phyloP scores from a whole-genome alignment of 2,797 vertebrate species.

The Catostomus latipinnis region DNA sequence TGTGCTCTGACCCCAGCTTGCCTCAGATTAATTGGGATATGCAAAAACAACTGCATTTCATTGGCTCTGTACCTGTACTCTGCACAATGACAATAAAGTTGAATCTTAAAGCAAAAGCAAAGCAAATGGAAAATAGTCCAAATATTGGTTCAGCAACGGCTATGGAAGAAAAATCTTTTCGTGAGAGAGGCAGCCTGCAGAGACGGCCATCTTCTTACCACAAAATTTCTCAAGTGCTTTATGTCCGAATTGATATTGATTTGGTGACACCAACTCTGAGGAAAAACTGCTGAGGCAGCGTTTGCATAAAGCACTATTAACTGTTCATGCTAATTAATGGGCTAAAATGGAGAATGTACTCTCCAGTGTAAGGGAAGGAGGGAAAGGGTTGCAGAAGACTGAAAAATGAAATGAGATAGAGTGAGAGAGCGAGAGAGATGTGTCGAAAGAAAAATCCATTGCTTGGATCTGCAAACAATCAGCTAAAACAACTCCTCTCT shows the following conservation, averaged over 20 bases:
- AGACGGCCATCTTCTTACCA: constrained; percentile 30
- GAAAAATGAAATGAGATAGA: constrained; percentile 62
- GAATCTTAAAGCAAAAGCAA: neutral
- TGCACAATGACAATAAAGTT: no score
- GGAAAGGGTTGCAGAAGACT: constrained; percentile 50
- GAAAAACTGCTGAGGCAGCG: constrained; percentile 75
- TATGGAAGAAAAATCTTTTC: constrained; percentile 12
- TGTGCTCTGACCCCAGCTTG: no score
- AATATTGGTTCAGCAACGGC: constrained; percentile 2
- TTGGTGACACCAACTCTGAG: constrained; percentile 66
- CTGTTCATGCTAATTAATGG: constrained; percentile 82
- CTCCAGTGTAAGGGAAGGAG: constrained; percentile 59
- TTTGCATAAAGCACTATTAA: constrained; percentile 73
- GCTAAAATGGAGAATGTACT: constrained; percentile 78
- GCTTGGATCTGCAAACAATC: constrained; percentile 35
- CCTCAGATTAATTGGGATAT: no score
- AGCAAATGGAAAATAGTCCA: neutral
- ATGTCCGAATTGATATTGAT: constrained; percentile 70
- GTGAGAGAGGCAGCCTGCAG: neutral
- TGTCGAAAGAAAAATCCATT: constrained; percentile 51
- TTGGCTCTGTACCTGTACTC: no score
- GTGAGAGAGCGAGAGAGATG: constrained; percentile 16
- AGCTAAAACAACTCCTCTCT: constrained; percentile 41
- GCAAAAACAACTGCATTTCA: no score
- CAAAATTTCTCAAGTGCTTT: constrained; percentile 46